Base-by-base conservation (phyloP, 2,113 vertebrate species). In the Zootoca vivipara region DNA sequence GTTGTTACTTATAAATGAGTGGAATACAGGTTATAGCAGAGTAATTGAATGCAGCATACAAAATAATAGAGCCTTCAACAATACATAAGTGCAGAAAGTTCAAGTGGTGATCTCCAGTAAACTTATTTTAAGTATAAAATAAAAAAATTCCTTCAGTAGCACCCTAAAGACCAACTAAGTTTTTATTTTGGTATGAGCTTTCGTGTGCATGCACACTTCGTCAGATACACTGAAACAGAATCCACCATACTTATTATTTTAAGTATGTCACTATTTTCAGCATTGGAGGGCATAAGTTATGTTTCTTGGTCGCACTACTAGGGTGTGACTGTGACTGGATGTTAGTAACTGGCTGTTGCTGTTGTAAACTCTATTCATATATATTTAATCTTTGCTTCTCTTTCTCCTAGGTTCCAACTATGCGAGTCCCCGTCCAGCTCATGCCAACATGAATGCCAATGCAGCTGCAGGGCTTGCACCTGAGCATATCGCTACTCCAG, bases 401-500 rank as follows among this genome's bases (percentile, higher is more conserved):
- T 24, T 74, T 52, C 56, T 73, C 88, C 0, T 96, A 99, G 99
- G 99, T 98, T 99, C 99, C 96, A 99, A 98, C 97, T 99, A 99
- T 97, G 98, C 98, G 94, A 99, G 98, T 93, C 98, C 98, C 8
- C 98, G 98, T 26, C 94, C 98, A 26, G 97, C 97, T 91, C 97
- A 98, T 62, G 96, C 98, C 93, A 98, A 97, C 97, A 97, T 99
- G 97, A 99, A 98, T 1, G 98, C 98, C 94, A 98, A 98, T 40
- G 97, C 97, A 0, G 97, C 98, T 38, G 98, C 98, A 42, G 99
- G 99, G 74, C 97, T 99, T 30, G 99, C 98, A 35, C 98, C 98
- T 0, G 99, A 99, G 97, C 99, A 99, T 94, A 98, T 99, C 92
- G 96, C 99, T 90, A 98, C 97, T 0, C 98, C 99, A 0, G 98